A percentile compares a stretch with the other conserved stretches of the same genome.
phyloP scores from a whole-genome alignment of 2,113 vertebrate species.

The Telmatochromis brachygnathus region DNA sequence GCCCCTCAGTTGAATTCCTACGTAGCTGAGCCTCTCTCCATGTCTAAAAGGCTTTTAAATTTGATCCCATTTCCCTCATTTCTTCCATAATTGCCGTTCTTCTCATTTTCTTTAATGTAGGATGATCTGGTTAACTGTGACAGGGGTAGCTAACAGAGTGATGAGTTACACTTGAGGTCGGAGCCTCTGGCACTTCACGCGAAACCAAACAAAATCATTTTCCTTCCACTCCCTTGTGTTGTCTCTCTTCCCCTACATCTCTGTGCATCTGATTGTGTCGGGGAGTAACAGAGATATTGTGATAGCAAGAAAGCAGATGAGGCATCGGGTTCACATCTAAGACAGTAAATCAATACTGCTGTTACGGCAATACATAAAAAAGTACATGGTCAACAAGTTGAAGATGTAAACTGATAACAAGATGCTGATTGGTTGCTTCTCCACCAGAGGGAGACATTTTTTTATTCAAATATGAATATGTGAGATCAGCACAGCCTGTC shows the following conservation, averaged over 20 bases:
- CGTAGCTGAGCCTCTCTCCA: slow-evolving; percentile 1
- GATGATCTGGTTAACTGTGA: slow-evolving; percentile 64
- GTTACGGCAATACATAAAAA: neutral
- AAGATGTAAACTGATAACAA: neutral
- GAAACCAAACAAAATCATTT: neutral
- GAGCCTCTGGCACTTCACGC: neutral
- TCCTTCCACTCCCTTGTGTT: neutral
- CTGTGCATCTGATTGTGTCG: neutral
- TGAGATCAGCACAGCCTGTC: neutral
- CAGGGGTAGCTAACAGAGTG: slow-evolving; percentile 26
- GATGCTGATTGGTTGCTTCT: neutral
- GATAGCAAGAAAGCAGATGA: neutral
- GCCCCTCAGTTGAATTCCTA: slow-evolving; percentile 27
- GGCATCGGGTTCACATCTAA: neutral
- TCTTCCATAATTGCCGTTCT: slow-evolving; percentile 51
- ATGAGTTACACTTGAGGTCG: slow-evolving; percentile 40
- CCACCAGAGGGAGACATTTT: slow-evolving; percentile 57
- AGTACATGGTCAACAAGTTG: neutral
- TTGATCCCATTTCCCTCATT: slow-evolving; percentile 51
- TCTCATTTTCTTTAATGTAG: slow-evolving; percentile 60
- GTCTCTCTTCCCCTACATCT: neutral
- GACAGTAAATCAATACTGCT: neutral
- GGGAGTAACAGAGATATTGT: neutral
- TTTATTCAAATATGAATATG: neutral
- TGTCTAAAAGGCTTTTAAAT: slow-evolving; percentile 57